Percentiles rank a stretch among this genome's conserved stretches.
phyloP scores from a whole-genome alignment of 2,888 invertebrate species.

The Phymatocera aterrima region DNA sequence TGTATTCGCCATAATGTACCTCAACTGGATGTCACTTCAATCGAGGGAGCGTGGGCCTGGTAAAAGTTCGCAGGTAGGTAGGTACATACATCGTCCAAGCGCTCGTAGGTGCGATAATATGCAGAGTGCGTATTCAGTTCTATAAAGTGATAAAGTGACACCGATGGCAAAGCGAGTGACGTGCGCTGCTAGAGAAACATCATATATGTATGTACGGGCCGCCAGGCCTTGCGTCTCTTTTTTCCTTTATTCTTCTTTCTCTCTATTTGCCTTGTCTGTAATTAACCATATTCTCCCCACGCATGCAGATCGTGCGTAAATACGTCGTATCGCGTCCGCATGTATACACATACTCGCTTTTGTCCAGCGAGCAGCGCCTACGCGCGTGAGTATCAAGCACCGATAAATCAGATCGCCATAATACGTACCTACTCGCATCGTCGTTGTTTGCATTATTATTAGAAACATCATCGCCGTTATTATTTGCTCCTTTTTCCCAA shows the following conservation, averaged over 20 bases:
- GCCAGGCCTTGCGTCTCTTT: not conserved
- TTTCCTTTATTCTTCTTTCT: not conserved
- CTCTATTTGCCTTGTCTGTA: slow-evolving; percentile 39
- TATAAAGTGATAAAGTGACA: slow-evolving; percentile 13
- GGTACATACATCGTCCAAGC: no score
- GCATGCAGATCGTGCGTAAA: not conserved
- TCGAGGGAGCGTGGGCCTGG: slow-evolving; percentile 4
- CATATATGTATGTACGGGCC: no score
- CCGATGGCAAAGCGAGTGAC: no score
- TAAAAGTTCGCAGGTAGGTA: no score
- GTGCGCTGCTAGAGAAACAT: no score
- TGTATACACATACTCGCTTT: not conserved
- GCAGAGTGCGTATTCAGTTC: slow-evolving; percentile 23
- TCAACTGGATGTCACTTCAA: not conserved
- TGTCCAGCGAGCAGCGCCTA: not conserved
- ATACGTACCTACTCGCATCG: not conserved
- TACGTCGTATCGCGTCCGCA: no score
- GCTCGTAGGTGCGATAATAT: not conserved
- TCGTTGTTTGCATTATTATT: not conserved
- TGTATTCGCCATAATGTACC: not conserved
- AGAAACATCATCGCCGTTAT: no score
- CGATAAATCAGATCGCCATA: slow-evolving; percentile 16
- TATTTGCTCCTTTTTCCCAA: not conserved
- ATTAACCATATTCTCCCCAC: slow-evolving; percentile 38
- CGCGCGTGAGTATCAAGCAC: slow-evolving; percentile 14